phyloP scores from a whole-genome alignment of 2,797 vertebrate species.

The Coendou prehensilis region DNA sequence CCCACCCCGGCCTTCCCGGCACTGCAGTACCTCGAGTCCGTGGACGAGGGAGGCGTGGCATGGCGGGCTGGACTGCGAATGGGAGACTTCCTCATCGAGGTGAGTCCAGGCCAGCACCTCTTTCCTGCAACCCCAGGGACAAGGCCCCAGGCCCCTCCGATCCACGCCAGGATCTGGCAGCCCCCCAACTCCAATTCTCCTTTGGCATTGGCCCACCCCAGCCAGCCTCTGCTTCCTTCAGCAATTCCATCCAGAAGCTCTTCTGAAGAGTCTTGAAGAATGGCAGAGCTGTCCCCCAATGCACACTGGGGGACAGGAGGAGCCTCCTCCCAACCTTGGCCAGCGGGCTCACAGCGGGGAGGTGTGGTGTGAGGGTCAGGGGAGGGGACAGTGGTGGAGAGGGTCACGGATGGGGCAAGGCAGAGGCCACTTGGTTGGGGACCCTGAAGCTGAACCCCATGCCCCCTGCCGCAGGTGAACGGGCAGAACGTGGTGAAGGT shows the following conservation, averaged over 20 bases:
- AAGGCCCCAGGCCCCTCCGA: not conserved
- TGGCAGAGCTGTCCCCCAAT: not conserved
- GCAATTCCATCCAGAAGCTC: not conserved
- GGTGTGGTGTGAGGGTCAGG: not conserved
- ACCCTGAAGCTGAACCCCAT: not conserved
- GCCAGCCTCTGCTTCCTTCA: not conserved
- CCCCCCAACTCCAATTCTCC: not conserved
- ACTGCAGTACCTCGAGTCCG: slow-evolving; percentile 96
- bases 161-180: not conserved
- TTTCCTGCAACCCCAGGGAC: not conserved
- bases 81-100: slow-evolving; percentile 97
- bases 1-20: slow-evolving; percentile 97
- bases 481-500: slow-evolving; percentile 98
- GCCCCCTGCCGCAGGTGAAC: slow-evolving; percentile 91
- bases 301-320: not conserved
- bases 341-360: too few species aligned
- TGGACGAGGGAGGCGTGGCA: slow-evolving; percentile 96
- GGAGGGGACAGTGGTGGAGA: too few species aligned
- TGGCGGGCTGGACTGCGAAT: slow-evolving; percentile 96
- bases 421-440: accelerated
- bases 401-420: not conserved
- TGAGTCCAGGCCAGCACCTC: slow-evolving; percentile 74
- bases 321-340: not conserved
- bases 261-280: not conserved
- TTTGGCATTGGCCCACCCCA: not conserved